Base-by-base conservation (phyloP, 2,888 invertebrate species). In the Chesias legatella region DNA sequence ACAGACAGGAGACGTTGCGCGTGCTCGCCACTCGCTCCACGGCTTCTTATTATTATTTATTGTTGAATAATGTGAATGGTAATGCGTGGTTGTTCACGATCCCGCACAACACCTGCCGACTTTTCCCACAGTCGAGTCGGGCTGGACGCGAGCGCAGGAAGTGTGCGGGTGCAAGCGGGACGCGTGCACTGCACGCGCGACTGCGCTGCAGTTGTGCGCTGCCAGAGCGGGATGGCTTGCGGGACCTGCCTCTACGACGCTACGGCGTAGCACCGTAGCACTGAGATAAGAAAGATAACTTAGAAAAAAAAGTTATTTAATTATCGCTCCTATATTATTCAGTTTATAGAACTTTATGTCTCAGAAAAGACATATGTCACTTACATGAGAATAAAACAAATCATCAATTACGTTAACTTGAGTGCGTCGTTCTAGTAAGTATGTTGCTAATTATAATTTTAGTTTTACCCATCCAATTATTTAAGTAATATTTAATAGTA, bases 91-190 rank as follows among this genome's bases (percentile, higher is more conserved):
- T 84, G 86, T 86, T 88, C 88, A 86, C 89, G 88, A 89, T 88
- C 85, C 80, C 85, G 86, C 89, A 83, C 83, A 88, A 80, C 90
- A 90, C 90, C 90, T 90, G 90, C 90, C 89, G 83, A 82, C 76
- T 86, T 88, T 89, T 89, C 89, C 89, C 89, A 89, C 89, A 89
- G 79, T 89, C 84, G 73, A 65, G 74, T 69, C 63, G 64, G 66
- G 66, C 68, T 66, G 60, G 58, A 71, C 75, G 75, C 80, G 77
- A 77, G 81, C 78, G 80, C 81, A 83, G 79, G 82, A 81, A 80
- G 82, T 70, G 74, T 58, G 72, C 68, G 81, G 63, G 80, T 69
- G 77, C 67, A 75, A 78, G 74, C 60, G 79, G 64, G 82, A 80
- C 60, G 79, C 80, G 80, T 79, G 84, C 69, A 70, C 48, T 69